phyloP scores from a whole-genome alignment of 1,140 invertebrate genomes.

The Microvelia longipes region DNA sequence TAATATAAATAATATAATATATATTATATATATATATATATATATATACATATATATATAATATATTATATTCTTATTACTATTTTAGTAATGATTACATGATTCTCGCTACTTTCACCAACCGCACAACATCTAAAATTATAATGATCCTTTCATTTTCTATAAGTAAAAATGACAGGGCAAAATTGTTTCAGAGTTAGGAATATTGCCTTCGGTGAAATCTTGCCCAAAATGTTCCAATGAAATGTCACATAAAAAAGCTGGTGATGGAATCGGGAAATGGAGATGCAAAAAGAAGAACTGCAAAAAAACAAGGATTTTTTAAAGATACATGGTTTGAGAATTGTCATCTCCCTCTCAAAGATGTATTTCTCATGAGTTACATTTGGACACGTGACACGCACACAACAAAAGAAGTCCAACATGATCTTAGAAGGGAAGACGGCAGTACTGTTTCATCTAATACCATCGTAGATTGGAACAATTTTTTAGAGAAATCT shows the following conservation, averaged over 20 bases:
- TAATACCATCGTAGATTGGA: background rate
- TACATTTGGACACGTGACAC: background rate
- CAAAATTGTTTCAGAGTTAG: too few species aligned
- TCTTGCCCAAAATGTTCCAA: too few species aligned
- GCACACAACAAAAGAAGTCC: background rate
- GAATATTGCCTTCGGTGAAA: too few species aligned
- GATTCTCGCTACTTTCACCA: too few species aligned
- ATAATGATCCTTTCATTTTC: too few species aligned
- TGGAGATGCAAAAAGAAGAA: background rate
- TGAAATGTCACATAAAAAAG: background rate
- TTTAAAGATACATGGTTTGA: background rate
- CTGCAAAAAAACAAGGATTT: background rate
- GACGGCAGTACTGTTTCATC: background rate
- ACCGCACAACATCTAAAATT: too few species aligned
- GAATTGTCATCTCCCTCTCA: background rate
- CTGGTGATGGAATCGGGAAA: background rate
- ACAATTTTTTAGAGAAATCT: background rate
- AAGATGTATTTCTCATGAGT: background rate
- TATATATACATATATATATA: too few species aligned
- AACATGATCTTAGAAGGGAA: background rate
- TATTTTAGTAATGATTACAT: too few species aligned
- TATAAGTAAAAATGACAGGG: too few species aligned
- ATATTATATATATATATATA: too few species aligned
- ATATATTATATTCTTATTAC: too few species aligned
- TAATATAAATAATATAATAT: too few species aligned